Evolutionary conservation across 2,113 vertebrate species (phyloP), one percentile per base, ranked within the genome.

Genomic region (Albula goreensis): DNA sequence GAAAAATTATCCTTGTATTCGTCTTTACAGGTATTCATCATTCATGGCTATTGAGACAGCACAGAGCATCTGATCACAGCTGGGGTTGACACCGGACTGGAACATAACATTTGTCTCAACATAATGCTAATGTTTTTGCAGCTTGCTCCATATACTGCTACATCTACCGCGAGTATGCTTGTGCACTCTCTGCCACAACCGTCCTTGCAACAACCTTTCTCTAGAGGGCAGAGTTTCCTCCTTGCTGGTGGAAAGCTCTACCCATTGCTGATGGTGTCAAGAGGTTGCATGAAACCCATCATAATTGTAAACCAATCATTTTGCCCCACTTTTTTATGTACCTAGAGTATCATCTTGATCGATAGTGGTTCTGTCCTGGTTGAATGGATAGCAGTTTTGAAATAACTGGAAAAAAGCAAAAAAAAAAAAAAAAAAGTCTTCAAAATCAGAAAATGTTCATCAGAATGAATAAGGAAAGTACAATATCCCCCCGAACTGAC

Each of bases 401-500:
- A 83, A 12, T 12, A 83, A 25, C 7, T 85, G 52, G 78, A 85
- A 86, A 81, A 83, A 50, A 17, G 41, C 48, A 50, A 78, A 74
- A 88, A 48, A 81, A 86, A 89, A 82, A 15, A 50, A 31, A 86
- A 49, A 49, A 81, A 84, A 83, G 56, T 86, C 49, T 86, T 87
- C 87, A 86, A 87, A 48, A 87, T 87, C 83, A 74, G 5, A 12
- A 78, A 83, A 89, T 48, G 17, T 41, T 48, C 13, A 82, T 31
- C 31, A 83, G 70, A 80, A 88, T 41, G 0, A 41, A 41, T 19
- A 78, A 88, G 85, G 63, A 83, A 83, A 79, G 50, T 19, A 11
- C n/a, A 79, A 15, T 48, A 50, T 5, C 81, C 83, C 82, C 13
- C 83, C 85, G 3, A 10, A 12, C 57, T 15, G 57, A 60, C 57